A percentile compares a stretch with the other conserved stretches of the same genome.
Conservation (phyloP, 1,140 invertebrate species). For the Drosophila ambigua region DNA sequence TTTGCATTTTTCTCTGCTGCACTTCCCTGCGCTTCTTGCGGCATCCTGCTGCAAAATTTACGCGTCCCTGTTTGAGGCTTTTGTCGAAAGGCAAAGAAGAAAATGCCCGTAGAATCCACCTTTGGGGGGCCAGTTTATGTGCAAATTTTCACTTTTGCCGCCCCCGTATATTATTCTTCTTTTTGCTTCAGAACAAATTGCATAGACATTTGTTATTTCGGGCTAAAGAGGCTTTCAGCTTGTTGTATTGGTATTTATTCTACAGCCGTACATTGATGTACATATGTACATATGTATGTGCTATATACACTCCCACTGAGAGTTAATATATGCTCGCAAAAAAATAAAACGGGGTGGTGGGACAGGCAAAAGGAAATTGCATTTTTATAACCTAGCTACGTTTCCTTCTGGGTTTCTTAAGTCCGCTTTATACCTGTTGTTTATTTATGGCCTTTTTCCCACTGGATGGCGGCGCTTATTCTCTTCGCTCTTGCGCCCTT, state of each 20-base stretch:
- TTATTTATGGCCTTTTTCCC: constrained; percentile 62
- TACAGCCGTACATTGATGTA: constrained; percentile 8
- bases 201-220: constrained; percentile 61
- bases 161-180: neutral
- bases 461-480: neutral
- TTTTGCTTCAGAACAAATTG: constrained; percentile 50
- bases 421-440: constrained; percentile 67
- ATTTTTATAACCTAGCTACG: constrained; percentile 50
- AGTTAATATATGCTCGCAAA: constrained; percentile 1
- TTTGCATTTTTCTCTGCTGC: constrained; percentile 48
- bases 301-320: too few species aligned
- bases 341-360: too few species aligned
- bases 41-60: constrained; percentile 53
- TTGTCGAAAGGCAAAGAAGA: constrained; percentile 29
- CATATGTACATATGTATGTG: constrained; percentile 4
- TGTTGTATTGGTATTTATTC: constrained; percentile 36
- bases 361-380: constrained; percentile 34
- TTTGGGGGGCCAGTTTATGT: constrained; percentile 44
- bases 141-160: constrained; percentile 48
- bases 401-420: constrained; percentile 56
- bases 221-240: constrained; percentile 43
- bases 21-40: neutral
- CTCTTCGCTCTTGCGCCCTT: neutral
- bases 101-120: constrained; percentile 24
- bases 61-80: constrained; percentile 42